Base-by-base conservation (phyloP, 2,888 invertebrate genomes). In the Graphium colonna region DNA sequence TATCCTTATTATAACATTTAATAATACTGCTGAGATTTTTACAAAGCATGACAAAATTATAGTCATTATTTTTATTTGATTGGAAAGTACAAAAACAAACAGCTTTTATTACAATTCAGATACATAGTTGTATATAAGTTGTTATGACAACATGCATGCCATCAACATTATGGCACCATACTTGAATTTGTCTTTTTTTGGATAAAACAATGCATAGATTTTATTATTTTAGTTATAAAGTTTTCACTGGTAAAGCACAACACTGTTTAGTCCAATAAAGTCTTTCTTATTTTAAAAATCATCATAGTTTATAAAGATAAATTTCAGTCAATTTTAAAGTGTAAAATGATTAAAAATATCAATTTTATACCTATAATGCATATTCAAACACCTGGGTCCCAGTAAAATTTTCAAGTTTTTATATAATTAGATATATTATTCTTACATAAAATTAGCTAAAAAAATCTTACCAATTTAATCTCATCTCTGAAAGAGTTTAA, bases 181-280 rank as follows among this genome's bases (percentile, higher is more conserved):
- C 39, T 39, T 7, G 39, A 39, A 63, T 68, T 68, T 68, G 68
- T 21, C 3, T n/a, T n/a, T n/a, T n/a, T n/a, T n/a, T n/a, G n/a
- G n/a, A n/a, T n/a, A n/a, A n/a, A n/a, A n/a, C n/a, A n/a, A n/a
- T n/a, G n/a, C n/a, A n/a, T n/a, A n/a, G n/a, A n/a, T n/a, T n/a
- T n/a, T n/a, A n/a, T n/a, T n/a, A n/a, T n/a, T n/a, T n/a, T n/a
- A n/a, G n/a, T n/a, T n/a, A n/a, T n/a, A n/a, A n/a, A n/a, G n/a
- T n/a, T n/a, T n/a, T n/a, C n/a, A n/a, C n/a, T n/a, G n/a, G n/a
- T n/a, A n/a, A n/a, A n/a, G n/a, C 21, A 21, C 21, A 21, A 21
- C 2, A 5, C 21, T 21, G 21, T 21, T 21, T 2, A 21, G 36
- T 70, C 68, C 65, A 49, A 59, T 40, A 12, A 36, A 51, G 55